Base-by-base conservation (phyloP, 2,113 vertebrate species). In the Myrmophylax atrothorax region DNA sequence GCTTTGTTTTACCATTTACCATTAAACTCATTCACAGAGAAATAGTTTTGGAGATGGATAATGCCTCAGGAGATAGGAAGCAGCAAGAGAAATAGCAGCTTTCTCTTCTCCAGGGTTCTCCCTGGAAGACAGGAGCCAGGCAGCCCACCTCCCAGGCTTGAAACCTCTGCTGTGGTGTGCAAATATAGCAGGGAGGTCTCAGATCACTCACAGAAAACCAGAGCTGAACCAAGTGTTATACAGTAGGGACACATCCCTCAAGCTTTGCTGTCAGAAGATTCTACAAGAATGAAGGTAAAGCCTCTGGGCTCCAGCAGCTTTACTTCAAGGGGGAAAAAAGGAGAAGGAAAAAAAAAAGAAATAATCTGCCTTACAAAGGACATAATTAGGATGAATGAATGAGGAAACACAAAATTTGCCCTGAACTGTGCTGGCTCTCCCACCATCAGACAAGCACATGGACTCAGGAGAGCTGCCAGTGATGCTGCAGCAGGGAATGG, bases 101-200 rank as follows among this genome's bases (percentile, higher is more conserved):
- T 75, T 18, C 28, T 29, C 31, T 44, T 25, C 69, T 64, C 47
- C n/a, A 50, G 64, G 38, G 31, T 47, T 79, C 20, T 59, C 29
- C 67, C 75, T 64, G 23, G 50, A 62, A 69, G 35, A 31, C 14
- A 81, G 23, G 35, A 69, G 28, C 8, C 1, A 1, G 60, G 37
- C 58, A 85, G 62, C n/a, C 26, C 37, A 25, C 1, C 1, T 47
- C 26, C 22, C 3, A 1, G 7, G 17, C 53, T 23, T 1, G 17
- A 50, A 77, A 60, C 20, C 19, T 64, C 76, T 3, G 4, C 50
- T 67, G 67, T 2, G 33, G 16, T 11, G 3, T 1, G 44, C 16
- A 8, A 52, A 69, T 17, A 22, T 0, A 35, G 18, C 4, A 0
- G 44, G 18, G 10, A 87, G 77, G 66, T 35, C 84, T 70, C 60